Base-by-base conservation (phyloP, 2,888 invertebrate species). In the Schizotus pectinicornis region DNA sequence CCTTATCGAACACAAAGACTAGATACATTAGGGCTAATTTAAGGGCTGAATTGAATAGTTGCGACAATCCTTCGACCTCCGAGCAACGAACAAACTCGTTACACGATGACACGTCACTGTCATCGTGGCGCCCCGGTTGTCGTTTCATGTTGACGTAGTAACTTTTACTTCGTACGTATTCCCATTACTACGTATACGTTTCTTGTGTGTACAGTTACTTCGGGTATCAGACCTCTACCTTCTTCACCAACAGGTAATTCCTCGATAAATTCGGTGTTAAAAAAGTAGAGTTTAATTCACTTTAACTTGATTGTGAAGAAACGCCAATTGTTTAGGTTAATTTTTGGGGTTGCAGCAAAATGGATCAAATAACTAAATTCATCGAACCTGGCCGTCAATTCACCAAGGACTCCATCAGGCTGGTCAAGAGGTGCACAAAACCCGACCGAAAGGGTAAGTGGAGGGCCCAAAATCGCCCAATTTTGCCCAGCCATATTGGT, bases 391-490 rank as follows among this genome's bases (percentile, higher is more conserved):
- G 92, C 67, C 92, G 93, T 78, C 93, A 95, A 79, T 99, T 99
- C 81, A 89, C 96, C 75, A 99, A 99, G 84, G 99, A 99, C 81
- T 99, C 98, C 31, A 88, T 98, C 75, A 89, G 99, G 82, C 86
- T 99, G 76, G 96, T 99, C 36, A 98, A 98, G 81, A 92, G 98
- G 80, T 99, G 99, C 82, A 99, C 98, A 55, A 99, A 99, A 82
- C 99, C 99, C 51, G 99, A 99, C 80, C 89, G 98, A 77, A 96
- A 96, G 90, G 95, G 95, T 95, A 82, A 73, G 66, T 58, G 51
- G 30, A 37, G n/a, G 13, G 8, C 7, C 41, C 22, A 22, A 22
- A 22, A 22, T 22, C 22, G 5, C 5, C 22, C 22, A 22, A 22
- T 22, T 22, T 22, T 5, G 5, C 22, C 22, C 22, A 22, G 5